A percentile compares a stretch with the other conserved stretches of the same genome.
phyloP scores from a whole-genome alignment of 2,888 invertebrate genomes.

The Rotaria macrura region DNA sequence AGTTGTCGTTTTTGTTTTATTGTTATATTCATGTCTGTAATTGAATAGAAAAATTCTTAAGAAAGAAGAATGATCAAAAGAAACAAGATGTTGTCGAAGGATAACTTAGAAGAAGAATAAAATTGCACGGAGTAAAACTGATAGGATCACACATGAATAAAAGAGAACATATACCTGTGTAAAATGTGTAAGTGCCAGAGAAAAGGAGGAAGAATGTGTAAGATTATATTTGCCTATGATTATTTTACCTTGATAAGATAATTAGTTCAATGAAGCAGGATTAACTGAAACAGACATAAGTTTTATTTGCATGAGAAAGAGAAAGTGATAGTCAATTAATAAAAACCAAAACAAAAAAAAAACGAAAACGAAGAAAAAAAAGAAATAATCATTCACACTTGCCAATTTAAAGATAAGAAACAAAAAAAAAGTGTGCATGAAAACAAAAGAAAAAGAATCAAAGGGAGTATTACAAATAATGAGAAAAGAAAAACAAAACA shows the following conservation, averaged over 20 bases:
- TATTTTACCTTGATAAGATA: neutral
- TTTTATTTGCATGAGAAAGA: constrained; percentile 10
- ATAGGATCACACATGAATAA: neutral
- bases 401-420: neutral
- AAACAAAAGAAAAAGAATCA: neutral
- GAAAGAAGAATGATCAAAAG: neutral
- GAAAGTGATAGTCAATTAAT: too few relatives aligned
- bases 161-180: neutral
- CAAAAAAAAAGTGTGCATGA: neutral
- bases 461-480: neutral
- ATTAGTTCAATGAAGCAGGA: neutral
- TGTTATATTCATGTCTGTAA: too few relatives aligned
- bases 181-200: neutral
- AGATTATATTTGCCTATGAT: neutral
- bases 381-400: neutral
- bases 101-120: too few relatives aligned
- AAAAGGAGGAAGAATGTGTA: neutral
- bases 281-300: neutral
- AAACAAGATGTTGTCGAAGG: neutral
- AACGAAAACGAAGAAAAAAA: too few relatives aligned
- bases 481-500: neutral
- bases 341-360: neutral
- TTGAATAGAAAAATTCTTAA: neutral
- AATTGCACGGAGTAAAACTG: too few relatives aligned
- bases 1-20: neutral